Conservation (phyloP, 2,113 vertebrate species). For the Sinocyclocheilus anophthalmus region DNA sequence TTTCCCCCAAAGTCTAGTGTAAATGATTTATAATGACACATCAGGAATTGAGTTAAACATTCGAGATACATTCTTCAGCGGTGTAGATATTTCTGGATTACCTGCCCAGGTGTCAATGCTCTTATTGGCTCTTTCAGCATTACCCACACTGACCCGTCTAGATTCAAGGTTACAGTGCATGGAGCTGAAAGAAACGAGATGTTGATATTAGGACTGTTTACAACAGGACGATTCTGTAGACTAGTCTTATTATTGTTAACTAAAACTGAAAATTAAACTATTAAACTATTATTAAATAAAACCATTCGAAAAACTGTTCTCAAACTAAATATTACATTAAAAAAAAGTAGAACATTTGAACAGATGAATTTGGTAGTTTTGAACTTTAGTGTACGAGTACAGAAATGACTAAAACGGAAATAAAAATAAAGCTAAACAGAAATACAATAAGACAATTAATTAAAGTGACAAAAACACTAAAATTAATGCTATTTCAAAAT, state of each 20-base stretch:
- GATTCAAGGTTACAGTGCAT: conserved; percentile 91
- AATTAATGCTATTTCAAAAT: background rate
- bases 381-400: too few species aligned
- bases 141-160: conserved; percentile 92
- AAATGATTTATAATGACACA: background rate
- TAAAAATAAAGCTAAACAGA: too few species aligned
- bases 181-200: conserved; percentile 71
- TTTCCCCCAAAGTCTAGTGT: conserved; percentile 54
- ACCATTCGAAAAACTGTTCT: too few species aligned
- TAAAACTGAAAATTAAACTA: background rate
- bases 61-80: background rate
- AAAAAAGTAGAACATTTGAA: too few species aligned
- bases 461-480: background rate
- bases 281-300: background rate
- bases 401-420: too few species aligned
- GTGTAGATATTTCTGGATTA: conserved; percentile 63
- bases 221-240: background rate
- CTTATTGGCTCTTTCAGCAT: conserved; percentile 79
- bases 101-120: conserved; percentile 89
- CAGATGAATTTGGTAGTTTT: too few species aligned
- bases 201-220: background rate
- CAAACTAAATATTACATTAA: too few species aligned
- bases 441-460: too few species aligned
- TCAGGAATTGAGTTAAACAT: background rate
- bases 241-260: background rate